A percentile compares a stretch with the other conserved stretches of the same genome.
Evolutionary conservation across 1,140 invertebrate species (phyloP).

Genomic region (Carposina sasakii): DNA sequence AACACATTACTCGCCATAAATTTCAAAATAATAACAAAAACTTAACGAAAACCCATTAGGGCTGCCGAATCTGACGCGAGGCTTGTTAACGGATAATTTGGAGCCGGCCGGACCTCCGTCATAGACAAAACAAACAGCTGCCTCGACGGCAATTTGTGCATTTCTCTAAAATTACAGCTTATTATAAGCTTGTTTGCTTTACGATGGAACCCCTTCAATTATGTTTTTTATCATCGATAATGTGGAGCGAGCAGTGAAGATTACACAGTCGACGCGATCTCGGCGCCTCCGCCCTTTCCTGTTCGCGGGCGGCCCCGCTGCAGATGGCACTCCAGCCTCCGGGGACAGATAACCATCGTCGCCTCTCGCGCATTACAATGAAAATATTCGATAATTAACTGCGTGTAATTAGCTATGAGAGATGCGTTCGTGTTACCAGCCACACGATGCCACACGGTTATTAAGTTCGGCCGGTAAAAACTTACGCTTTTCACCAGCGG

Average conservation of each 20-base stretch:
- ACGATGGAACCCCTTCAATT: slow-evolving; percentile 68
- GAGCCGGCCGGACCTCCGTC: slow-evolving; percentile 60
- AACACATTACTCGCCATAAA: slow-evolving; percentile 60
- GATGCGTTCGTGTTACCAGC: slow-evolving; percentile 27
- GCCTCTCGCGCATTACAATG: slow-evolving; percentile 31
- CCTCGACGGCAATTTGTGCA: slow-evolving; percentile 64
- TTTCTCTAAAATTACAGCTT: slow-evolving; percentile 72
- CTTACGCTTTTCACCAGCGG: slow-evolving; percentile 29
- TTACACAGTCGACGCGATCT: slow-evolving; percentile 53
- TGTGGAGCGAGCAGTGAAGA: slow-evolving; percentile 62
- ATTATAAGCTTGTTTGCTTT: slow-evolving; percentile 73
- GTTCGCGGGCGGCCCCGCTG: slow-evolving; percentile 21
- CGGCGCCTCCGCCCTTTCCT: slow-evolving; percentile 57
- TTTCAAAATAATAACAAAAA: slow-evolving; percentile 66
- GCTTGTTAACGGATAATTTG: slow-evolving; percentile 71
- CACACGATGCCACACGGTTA: slow-evolving; percentile 31
- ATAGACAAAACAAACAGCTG: slow-evolving; percentile 72
- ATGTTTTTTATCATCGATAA: slow-evolving; percentile 69
- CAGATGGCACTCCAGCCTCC: slow-evolving; percentile 17
- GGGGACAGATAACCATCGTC: slow-evolving; percentile 25
- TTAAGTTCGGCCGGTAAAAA: slow-evolving; percentile 35
- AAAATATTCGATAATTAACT: slow-evolving; percentile 46
- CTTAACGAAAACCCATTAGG: slow-evolving; percentile 71
- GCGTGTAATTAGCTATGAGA: slow-evolving; percentile 38
- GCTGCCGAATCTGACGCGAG: slow-evolving; percentile 71